Base-by-base conservation (phyloP, 2,797 vertebrate species). In the Chaetodon trifasciatus region DNA sequence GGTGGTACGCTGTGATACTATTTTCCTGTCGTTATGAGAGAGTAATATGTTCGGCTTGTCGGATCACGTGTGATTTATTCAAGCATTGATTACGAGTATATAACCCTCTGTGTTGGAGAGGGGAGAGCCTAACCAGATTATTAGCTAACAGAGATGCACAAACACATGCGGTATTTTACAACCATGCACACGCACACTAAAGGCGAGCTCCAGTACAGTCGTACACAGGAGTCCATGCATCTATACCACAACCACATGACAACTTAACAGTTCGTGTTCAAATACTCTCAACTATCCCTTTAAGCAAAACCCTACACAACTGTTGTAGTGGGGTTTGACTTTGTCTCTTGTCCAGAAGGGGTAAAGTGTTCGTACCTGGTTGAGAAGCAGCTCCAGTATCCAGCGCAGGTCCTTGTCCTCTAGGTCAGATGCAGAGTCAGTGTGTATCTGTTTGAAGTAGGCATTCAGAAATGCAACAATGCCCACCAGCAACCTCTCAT, bases 401-500 rank as follows among this genome's bases (percentile, higher is more conserved):
- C 97, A 99, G 61, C 91, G 94, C 5, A 99, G 89, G 89, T 97
- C 94, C 21, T 93, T 82, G 70, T 93, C 83, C 23, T 96, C 94
- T 15, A 93, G 80, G 58, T 93, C 86, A 57, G 87, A 83, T 72
- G 74, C 86, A 79, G 88, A 73, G 82, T 88, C 89, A 32, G 86
- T 90, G 62, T 89, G 94, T 72, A 94, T 94, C 46, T 95, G 95
- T 84, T 92, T 96, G 85, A 98, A 95, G 83, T 96, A 94, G 78
- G 95, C 95, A 86, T 96, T 98, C 86, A 99, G 92, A 95, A 99
- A 98, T 83, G 94, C 96, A 90, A 99, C 74, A 50, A 99, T 93
- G 87, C 97, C 97, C 87, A 96, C 95, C 17, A 99, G 92, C 84
- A 99, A 95, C 86, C 96, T 97, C 93, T 99, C 97, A 89, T 99